phyloP scores from a whole-genome alignment of 2,113 vertebrate genomes.

The Verasper variegatus region DNA sequence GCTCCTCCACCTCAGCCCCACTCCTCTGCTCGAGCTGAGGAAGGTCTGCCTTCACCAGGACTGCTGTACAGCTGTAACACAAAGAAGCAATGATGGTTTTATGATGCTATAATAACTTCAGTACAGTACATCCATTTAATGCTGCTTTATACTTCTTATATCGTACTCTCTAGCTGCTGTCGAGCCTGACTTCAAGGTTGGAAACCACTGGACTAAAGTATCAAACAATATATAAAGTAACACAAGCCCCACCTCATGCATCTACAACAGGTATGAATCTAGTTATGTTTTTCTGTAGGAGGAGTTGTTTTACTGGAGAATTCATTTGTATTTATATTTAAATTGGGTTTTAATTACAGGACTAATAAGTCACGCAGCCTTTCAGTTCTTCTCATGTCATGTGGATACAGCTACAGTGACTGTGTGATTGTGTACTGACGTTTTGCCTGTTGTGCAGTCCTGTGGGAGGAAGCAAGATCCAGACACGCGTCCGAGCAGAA shows the following conservation, averaged over 20 bases:
- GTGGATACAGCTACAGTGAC: neutral
- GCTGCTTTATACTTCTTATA: neutral
- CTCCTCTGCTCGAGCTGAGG: slow-evolving; percentile 36
- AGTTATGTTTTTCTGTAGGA: too few relatives aligned
- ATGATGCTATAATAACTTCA: neutral
- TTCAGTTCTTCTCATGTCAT: neutral
- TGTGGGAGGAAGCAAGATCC: slow-evolving; percentile 72
- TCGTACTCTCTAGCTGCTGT: too few relatives aligned
- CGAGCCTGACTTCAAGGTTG: too few relatives aligned
- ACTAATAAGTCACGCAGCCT: neutral
- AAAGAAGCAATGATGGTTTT: neutral
- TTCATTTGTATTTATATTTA: too few relatives aligned
- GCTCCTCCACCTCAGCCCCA: slow-evolving; percentile 20
- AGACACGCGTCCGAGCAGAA: slow-evolving; percentile 75
- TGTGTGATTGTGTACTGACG: slow-evolving; percentile 57
- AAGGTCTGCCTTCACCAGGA: slow-evolving; percentile 32
- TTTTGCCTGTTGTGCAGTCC: slow-evolving; percentile 54
- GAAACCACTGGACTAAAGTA: too few relatives aligned
- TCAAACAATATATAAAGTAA: too few relatives aligned
- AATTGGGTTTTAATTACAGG: neutral
- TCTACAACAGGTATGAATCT: too few relatives aligned
- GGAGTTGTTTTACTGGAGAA: too few relatives aligned
- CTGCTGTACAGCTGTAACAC: slow-evolving; percentile 52
- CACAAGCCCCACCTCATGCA: too few relatives aligned
- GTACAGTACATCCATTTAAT: neutral